Evolutionary conservation across 2,113 vertebrate genomes (phyloP).

Genomic region (Poicephalus gulielmi): DNA sequence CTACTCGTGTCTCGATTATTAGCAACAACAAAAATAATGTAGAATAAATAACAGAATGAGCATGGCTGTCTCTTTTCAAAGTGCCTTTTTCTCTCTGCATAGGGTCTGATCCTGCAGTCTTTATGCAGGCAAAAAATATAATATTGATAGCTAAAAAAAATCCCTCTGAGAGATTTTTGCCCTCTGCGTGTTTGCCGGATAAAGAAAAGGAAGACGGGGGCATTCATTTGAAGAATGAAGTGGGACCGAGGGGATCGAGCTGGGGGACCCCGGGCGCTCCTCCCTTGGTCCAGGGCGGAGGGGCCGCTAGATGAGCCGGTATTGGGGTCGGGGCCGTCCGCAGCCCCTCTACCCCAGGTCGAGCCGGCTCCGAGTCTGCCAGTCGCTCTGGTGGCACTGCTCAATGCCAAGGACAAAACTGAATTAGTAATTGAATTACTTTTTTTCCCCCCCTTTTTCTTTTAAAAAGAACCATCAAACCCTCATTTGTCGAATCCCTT

Average conservation of each 20-base stretch:
- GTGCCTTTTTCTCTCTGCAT: constrained; percentile 88
- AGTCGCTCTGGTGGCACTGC: not conserved
- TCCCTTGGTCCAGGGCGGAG: not conserved
- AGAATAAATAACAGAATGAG: constrained; percentile 95
- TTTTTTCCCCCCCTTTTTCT: not conserved
- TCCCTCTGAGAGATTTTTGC: constrained; percentile 30
- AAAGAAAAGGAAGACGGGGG: not conserved
- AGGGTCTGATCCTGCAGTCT: constrained; percentile 51
- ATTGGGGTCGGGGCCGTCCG: not conserved
- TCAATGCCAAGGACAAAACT: not conserved
- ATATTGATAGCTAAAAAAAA: not conserved
- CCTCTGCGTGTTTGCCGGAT: not conserved
- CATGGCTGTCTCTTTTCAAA: constrained; percentile 85
- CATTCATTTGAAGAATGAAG: not conserved
- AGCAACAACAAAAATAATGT: constrained; percentile 64
- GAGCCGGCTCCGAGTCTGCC: not conserved
- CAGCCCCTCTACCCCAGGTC: not conserved
- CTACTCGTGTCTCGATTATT: constrained; percentile 79
- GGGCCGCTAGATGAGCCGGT: not conserved
- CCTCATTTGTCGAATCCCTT: not conserved
- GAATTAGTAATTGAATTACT: not conserved
- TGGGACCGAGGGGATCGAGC: not conserved
- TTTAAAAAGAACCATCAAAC: not conserved
- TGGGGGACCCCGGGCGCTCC: not conserved
- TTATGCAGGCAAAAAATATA: not conserved